Base-by-base conservation (phyloP, 2,113 vertebrate species). In the Indicator maculatus region DNA sequence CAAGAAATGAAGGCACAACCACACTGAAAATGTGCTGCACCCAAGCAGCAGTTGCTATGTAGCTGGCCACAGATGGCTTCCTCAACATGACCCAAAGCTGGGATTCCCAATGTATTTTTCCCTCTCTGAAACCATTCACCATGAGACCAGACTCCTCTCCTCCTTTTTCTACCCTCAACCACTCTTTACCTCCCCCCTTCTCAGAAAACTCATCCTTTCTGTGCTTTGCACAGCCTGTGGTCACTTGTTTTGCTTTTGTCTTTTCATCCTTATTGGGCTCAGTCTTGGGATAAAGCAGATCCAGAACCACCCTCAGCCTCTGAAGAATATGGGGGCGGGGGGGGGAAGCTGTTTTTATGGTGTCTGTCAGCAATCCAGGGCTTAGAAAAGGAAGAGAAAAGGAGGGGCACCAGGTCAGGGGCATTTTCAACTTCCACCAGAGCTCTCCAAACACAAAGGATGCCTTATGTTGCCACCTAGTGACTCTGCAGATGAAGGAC, bases 381-480 rank as follows among this genome's bases (percentile, higher is more conserved):
- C 30, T 63, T 19, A 1, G 12, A 9, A 21, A 21, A 8, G 33
- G 16, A n/a, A 16, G 28, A 39, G 30, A 38, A 8, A 12, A 60
- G 31, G 11, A n/a, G 6, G 20, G 16, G 61, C 47, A 11, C 16
- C 33, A 45, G 30, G 44, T 20, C 12, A 16, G 38, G 36, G 16
- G 24, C 12, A 8, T 77, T 64, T 59, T 52, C 33, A 12, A 11
- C 9, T 16, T 17, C 19, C 15, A 1, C 13, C 17, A 17, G 65
- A 5, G 9, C 20, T 55, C 81, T 83, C 70, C 70, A 12, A 21
- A 3, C n/a, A 26, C 74, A 90, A 91, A 92, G 89, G 71, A 85
- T 90, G 84, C 83, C 80, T 73, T 94, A 90, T 47, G 76, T 71
- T 92, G 93, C 93, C 96, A 95, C 92, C 96, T 97, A 93, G 88